Percentiles rank a stretch among this genome's conserved stretches.
Evolutionary conservation across 1,140 invertebrate genomes (phyloP).

Genomic region (Berghia stephanieae): DNA sequence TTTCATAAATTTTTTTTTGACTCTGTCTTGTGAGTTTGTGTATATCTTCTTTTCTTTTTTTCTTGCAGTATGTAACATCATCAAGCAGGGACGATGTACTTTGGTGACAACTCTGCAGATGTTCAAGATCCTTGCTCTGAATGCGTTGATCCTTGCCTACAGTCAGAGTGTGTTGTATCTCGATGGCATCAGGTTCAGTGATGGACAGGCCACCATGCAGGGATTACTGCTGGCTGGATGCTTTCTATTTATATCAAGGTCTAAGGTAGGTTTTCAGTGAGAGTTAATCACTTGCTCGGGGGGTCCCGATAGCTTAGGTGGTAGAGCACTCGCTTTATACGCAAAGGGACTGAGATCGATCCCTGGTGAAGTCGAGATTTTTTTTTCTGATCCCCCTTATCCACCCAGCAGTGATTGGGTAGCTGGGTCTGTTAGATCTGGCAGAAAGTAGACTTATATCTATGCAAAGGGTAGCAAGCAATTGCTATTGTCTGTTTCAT

Average conservation of each 20-base stretch:
- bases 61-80: constrained; percentile 92
- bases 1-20: no score
- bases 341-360: no score
- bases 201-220: constrained; percentile 95
- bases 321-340: no score
- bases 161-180: constrained; percentile 98
- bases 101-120: constrained; percentile 99
- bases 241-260: constrained; percentile 97
- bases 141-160: constrained; percentile 97
- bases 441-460: no score
- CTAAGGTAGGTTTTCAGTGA: constrained; percentile 77
- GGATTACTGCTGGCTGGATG: constrained; percentile 90
- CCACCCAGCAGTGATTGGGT: no score
- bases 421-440: no score
- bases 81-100: constrained; percentile 98
- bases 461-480: no score
- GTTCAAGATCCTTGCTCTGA: constrained; percentile 99
- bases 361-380: no score
- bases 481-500: no score
- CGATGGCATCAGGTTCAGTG: constrained; percentile 97
- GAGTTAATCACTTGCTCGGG: not conserved
- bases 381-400: no score
- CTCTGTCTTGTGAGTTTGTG: not conserved
- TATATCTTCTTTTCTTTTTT: constrained; percentile 13
- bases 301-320: no score